Percentiles rank a stretch among this genome's conserved stretches.
phyloP scores from a whole-genome alignment of 2,113 vertebrate genomes.

The Thermophis baileyi region DNA sequence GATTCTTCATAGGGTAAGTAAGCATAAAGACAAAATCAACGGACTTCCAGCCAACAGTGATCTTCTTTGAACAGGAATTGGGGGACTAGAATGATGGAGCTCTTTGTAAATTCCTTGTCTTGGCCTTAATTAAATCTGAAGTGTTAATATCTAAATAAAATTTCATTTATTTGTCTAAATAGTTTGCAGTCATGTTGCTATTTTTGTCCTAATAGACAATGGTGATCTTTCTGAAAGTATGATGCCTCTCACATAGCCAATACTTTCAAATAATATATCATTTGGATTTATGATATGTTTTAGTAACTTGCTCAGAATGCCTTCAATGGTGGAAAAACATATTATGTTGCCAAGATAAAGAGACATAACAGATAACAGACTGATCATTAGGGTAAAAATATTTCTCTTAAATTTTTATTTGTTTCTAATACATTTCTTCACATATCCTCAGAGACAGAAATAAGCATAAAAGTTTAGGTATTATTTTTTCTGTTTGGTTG shows the following conservation, averaged over 20 bases:
- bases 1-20: slow-evolving; percentile 93
- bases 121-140: not conserved
- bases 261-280: not conserved
- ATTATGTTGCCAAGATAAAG: not conserved
- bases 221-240: not conserved
- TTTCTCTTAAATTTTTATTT: not conserved
- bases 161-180: not conserved
- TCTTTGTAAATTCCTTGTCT: not conserved
- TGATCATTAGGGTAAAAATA: not conserved
- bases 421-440: not conserved
- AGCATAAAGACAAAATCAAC: not conserved
- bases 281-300: not conserved
- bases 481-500: not conserved
- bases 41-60: not conserved
- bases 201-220: not conserved
- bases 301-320: not conserved
- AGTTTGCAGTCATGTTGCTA: not conserved
- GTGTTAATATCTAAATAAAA: not conserved
- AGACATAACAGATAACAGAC: not conserved
- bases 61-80: not conserved
- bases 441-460: not conserved
- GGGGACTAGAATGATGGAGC: not conserved
- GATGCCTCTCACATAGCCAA: not conserved
- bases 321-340: not conserved
- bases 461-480: not conserved